A percentile compares a stretch with the other conserved stretches of the same genome.
These are phyloP conservation scores for Notarius quadriscutis DNA, from an alignment of 2,113 vertebrate genomes.

Conservation along the genomic window DNA sequence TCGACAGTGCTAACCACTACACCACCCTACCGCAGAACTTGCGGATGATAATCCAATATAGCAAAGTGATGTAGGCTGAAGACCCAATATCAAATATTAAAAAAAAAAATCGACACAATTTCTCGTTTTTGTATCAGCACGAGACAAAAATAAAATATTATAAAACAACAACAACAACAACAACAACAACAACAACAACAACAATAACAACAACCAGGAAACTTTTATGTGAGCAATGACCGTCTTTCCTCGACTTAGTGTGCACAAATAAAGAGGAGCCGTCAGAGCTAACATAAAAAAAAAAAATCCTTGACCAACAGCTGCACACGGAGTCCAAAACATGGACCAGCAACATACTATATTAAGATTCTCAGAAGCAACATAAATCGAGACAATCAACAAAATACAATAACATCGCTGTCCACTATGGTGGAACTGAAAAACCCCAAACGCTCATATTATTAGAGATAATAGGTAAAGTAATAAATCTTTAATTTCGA, in stretches of 20 bases:
- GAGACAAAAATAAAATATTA: background rate
- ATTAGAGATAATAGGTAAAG: background rate
- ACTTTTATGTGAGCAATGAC: background rate
- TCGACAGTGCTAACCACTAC: too few species aligned
- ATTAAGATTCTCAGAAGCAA: background rate
- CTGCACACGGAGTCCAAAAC: constrained; percentile 62
- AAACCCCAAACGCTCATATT: background rate
- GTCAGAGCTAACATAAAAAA: background rate
- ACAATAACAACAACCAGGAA: too few species aligned
- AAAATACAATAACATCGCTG: background rate
- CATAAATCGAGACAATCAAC: background rate
- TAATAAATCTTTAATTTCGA: background rate
- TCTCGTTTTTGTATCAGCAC: background rate
- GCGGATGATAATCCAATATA: background rate
- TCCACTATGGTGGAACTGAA: background rate
- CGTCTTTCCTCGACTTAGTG: background rate
- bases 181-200: too few species aligned
- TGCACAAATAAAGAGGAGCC: constrained; percentile 30
- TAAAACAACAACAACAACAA: background rate
- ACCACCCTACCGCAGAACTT: too few species aligned
- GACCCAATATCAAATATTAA: background rate
- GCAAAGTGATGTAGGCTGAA: background rate
- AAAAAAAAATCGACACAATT: too few species aligned
- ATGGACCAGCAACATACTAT: background rate
- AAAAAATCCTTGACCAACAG: constrained; percentile 60